phyloP scores from a whole-genome alignment of 1,140 invertebrate genomes.

The Solen grandis region DNA sequence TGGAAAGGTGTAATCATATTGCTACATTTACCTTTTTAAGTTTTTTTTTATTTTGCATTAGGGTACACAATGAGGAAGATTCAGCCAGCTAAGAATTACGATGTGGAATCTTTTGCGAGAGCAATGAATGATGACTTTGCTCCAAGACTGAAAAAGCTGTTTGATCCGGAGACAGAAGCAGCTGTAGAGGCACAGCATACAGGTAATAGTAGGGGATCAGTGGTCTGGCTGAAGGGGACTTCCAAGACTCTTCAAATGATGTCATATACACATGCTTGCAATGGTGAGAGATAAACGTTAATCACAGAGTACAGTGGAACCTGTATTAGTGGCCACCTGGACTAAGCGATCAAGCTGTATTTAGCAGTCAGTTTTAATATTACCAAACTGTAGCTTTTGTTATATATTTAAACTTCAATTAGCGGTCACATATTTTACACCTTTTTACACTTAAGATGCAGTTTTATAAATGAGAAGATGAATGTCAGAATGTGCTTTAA shows the following conservation, averaged over 20 bases:
- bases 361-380: too few relatives aligned
- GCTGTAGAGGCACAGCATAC: constrained; percentile 78
- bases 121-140: constrained; percentile 82
- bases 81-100: constrained; percentile 80
- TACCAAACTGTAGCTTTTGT: too few relatives aligned
- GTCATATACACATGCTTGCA: not conserved
- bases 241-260: not conserved
- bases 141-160: constrained; percentile 78
- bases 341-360: too few relatives aligned
- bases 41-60: constrained; percentile 43
- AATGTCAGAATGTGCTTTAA: too few relatives aligned
- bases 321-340: not conserved
- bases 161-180: constrained; percentile 80
- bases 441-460: too few relatives aligned
- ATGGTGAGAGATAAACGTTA: not conserved
- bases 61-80: constrained; percentile 79
- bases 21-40: too few relatives aligned
- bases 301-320: not conserved
- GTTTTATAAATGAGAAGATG: too few relatives aligned
- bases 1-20: too few relatives aligned
- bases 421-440: too few relatives aligned
- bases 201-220: constrained; percentile 61
- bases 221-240: not conserved
- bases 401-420: too few relatives aligned
- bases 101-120: constrained; percentile 79